Evolutionary conservation across 2,888 invertebrate species (phyloP).

Genomic region (Nephrocerus scutellatus): DNA sequence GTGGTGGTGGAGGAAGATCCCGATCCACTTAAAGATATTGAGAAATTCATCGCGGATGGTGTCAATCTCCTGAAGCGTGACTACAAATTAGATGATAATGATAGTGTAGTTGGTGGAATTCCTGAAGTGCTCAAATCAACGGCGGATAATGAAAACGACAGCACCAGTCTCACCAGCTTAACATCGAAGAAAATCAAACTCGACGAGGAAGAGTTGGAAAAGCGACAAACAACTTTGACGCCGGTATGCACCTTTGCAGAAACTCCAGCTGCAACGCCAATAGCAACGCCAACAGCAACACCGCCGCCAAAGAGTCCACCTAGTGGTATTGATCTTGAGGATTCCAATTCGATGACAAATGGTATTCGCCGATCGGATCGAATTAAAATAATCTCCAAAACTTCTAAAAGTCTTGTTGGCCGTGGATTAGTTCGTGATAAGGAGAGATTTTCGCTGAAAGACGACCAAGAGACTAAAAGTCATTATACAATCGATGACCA

Average conservation of each 20-base stretch:
- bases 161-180: slow-evolving; percentile 1
- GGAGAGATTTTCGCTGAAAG: slow-evolving; percentile 36
- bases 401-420: slow-evolving; percentile 48
- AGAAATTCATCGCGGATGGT: slow-evolving; percentile 42
- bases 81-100: slow-evolving; percentile 35
- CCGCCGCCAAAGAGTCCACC: slow-evolving; percentile 27
- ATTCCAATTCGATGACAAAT: slow-evolving; percentile 20
- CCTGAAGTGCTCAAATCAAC: slow-evolving; percentile 4
- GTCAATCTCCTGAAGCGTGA: slow-evolving; percentile 40
- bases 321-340: slow-evolving; percentile 19
- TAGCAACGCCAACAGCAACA: slow-evolving; percentile 26
- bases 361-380: slow-evolving; percentile 66
- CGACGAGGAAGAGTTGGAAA: slow-evolving; percentile 8
- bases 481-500: slow-evolving; percentile 46
- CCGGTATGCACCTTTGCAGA: slow-evolving; percentile 19
- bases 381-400: slow-evolving; percentile 64
- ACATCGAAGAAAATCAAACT: slow-evolving; percentile 17
- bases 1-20: slow-evolving; percentile 25
- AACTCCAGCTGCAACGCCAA: slow-evolving; percentile 33
- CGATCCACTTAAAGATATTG: slow-evolving; percentile 41
- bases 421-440: slow-evolving; percentile 59
- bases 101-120: slow-evolving; percentile 22
- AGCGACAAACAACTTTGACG: slow-evolving; percentile 1
- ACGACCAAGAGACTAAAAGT: slow-evolving; percentile 35
- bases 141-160: slow-evolving; percentile 2